These are phyloP conservation scores for Lordiphosa andalusiaca DNA, from an alignment of 2,888 invertebrate species.

Conservation along the genomic window DNA sequence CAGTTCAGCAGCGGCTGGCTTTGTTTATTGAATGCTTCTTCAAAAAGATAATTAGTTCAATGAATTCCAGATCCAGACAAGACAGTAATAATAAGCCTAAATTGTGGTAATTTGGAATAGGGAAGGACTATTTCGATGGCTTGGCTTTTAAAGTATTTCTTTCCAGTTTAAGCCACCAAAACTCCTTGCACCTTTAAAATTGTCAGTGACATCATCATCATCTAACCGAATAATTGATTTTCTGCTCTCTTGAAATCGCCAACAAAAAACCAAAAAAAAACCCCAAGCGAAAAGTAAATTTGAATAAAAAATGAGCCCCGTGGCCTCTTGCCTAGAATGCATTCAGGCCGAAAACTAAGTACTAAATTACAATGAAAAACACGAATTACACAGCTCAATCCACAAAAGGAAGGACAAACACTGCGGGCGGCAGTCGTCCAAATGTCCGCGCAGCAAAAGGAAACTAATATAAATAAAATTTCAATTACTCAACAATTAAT, in stretches of 20 bases:
- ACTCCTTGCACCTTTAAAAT: conserved; percentile 16
- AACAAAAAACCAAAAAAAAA: conserved; percentile 7
- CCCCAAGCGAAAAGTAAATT: conserved; percentile 40
- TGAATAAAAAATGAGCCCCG: conserved; percentile 54
- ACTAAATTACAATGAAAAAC: conserved; percentile 46
- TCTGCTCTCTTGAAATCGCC: conserved; percentile 17
- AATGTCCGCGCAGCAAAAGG: conserved; percentile 58
- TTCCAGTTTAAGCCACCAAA: neutral
- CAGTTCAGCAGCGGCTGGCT: no score
- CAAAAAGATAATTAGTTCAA: no score
- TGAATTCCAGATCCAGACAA: no score
- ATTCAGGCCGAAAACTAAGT: conserved; percentile 45
- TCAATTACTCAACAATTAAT: conserved; percentile 81
- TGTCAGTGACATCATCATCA: conserved; percentile 65
- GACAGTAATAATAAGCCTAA: no score
- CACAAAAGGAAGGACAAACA: conserved; percentile 35
- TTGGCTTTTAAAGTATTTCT: no score
- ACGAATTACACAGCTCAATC: conserved; percentile 60
- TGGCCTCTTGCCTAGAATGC: conserved; percentile 35
- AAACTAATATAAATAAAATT: conserved; percentile 81
- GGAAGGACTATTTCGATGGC: no score
- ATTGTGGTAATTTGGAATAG: no score
- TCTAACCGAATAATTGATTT: conserved; percentile 62
- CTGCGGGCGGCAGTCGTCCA: conserved; percentile 30
- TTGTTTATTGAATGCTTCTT: no score